Evolutionary conservation across 2,113 vertebrate species (phyloP).

Genomic region (Labeo rohita): DNA sequence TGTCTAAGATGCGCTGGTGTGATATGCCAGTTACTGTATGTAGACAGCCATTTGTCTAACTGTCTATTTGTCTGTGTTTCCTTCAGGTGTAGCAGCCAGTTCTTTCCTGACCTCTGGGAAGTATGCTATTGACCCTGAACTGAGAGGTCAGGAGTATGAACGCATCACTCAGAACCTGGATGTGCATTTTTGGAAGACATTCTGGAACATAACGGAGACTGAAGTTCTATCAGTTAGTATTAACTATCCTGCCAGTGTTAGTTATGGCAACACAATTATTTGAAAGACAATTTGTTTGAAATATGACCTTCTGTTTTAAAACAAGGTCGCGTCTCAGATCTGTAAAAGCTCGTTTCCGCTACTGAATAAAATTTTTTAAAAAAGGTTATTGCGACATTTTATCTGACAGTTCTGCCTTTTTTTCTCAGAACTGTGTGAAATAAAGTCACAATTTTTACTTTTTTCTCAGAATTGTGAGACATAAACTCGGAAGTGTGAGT

Average conservation of each 20-base stretch:
- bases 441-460: too few species aligned
- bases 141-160: conserved; percentile 86
- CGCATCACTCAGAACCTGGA: conserved; percentile 90
- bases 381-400: too few species aligned
- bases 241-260: not conserved
- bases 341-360: too few species aligned
- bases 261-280: not conserved
- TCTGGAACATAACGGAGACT: conserved; percentile 91
- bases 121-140: conserved; percentile 88
- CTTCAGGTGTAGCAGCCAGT: conserved; percentile 84
- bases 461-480: too few species aligned
- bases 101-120: conserved; percentile 89
- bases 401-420: too few species aligned
- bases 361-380: too few species aligned
- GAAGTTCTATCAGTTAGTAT: conserved; percentile 83
- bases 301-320: not conserved
- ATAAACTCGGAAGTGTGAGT: too few species aligned
- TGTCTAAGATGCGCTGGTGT: not conserved
- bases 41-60: not conserved
- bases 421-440: too few species aligned
- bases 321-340: not conserved
- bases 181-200: conserved; percentile 90
- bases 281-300: not conserved
- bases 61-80: not conserved
- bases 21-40: not conserved